A percentile compares a stretch with the other conserved stretches of the same genome.
These are phyloP conservation scores for Octopus sinensis DNA, from an alignment of 1,140 invertebrate species.

Conservation along the genomic window DNA sequence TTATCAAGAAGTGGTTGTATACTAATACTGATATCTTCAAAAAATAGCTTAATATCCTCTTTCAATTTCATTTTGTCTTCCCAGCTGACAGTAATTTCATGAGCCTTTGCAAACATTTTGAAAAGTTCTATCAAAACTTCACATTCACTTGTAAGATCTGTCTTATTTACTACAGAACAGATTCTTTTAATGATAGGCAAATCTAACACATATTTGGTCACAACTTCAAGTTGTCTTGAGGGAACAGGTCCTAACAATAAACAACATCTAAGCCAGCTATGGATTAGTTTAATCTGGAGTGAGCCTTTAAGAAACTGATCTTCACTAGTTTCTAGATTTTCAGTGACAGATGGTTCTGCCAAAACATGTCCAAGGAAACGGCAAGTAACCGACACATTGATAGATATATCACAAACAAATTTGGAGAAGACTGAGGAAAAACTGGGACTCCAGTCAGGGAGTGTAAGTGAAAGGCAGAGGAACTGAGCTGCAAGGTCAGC, in stretches of 20 bases:
- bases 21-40: neutral
- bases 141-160: neutral
- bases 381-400: neutral
- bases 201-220: neutral
- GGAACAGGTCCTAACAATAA: neutral
- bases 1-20: neutral
- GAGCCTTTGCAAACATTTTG: neutral
- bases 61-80: neutral
- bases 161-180: neutral
- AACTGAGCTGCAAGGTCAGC: slow-evolving; percentile 39
- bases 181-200: neutral
- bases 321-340: neutral
- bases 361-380: slow-evolving; percentile 1
- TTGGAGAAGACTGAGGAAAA: neutral
- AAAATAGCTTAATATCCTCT: neutral
- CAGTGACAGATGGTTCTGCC: neutral
- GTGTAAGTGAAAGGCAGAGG: slow-evolving; percentile 19
- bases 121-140: neutral
- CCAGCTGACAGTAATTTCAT: neutral
- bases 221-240: neutral
- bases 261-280: neutral
- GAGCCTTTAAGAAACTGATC: neutral
- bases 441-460: neutral
- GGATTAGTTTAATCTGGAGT: neutral
- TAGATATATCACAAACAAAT: neutral